Percentiles rank a stretch among this genome's conserved stretches.
These are phyloP conservation scores for Euproctis similis DNA, from an alignment of 2,888 invertebrate genomes.

Conservation along the genomic window DNA sequence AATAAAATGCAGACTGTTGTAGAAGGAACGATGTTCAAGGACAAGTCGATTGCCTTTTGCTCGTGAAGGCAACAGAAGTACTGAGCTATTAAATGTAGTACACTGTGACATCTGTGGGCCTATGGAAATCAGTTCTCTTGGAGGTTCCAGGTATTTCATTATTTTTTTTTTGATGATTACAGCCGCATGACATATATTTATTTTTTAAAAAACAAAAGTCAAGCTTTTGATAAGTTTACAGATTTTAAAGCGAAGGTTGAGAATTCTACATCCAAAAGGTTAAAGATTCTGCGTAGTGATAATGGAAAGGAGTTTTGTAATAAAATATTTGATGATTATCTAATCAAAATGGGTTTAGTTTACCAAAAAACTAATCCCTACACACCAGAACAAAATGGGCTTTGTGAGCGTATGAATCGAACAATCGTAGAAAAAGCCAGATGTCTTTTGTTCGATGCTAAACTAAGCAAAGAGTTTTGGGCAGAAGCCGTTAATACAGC, in stretches of 20 bases:
- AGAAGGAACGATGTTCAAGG: too few relatives aligned
- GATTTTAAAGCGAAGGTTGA: not conserved
- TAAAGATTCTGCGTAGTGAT: not conserved
- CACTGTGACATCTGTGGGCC: too few relatives aligned
- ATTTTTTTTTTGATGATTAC: too few relatives aligned
- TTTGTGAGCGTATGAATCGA: conserved; percentile 1
- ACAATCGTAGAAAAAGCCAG: too few relatives aligned
- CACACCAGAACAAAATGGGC: conserved; percentile 2
- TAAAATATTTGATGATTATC: not conserved
- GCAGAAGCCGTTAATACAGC: conserved; percentile 1
- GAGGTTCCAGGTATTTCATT: too few relatives aligned
- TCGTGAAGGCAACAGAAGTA: too few relatives aligned
- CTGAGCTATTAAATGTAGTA: too few relatives aligned
- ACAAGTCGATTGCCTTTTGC: too few relatives aligned
- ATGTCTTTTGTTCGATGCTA: too few relatives aligned
- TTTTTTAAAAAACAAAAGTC: not conserved
- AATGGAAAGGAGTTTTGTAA: conserved; percentile 1
- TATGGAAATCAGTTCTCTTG: too few relatives aligned
- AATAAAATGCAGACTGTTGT: too few relatives aligned
- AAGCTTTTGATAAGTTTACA: not conserved
- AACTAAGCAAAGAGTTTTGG: conserved; percentile 1
- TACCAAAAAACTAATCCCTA: conserved; percentile 1
- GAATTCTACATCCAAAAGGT: not conserved
- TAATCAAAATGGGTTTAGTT: not conserved
- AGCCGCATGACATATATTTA: too few relatives aligned